phyloP scores from a whole-genome alignment of 2,113 vertebrate genomes.

The Chionis minor region DNA sequence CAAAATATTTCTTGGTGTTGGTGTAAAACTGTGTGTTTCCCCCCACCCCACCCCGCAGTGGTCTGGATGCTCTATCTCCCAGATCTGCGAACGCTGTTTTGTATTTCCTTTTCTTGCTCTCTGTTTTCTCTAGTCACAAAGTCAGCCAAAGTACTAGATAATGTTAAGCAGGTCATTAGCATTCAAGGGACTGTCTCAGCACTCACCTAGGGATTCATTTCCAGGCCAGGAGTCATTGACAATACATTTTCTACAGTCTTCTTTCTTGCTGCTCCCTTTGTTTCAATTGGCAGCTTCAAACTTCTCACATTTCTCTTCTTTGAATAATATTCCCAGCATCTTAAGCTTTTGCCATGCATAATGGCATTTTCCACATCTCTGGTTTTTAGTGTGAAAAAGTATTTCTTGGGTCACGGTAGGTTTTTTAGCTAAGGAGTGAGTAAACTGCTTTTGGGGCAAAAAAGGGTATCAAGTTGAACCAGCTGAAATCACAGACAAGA shows the following conservation, averaged over 20 bases:
- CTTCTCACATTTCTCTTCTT: neutral
- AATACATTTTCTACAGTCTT: conserved; percentile 44
- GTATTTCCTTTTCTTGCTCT: neutral
- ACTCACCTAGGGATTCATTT: conserved; percentile 13
- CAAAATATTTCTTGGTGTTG: neutral
- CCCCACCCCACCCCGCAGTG: too few relatives aligned
- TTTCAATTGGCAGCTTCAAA: conserved; percentile 33
- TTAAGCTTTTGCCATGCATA: neutral
- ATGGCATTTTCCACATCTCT: neutral
- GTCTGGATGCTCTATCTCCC: neutral
- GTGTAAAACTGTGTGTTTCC: neutral
- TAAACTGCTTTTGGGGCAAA: neutral
- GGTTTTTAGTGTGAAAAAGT: neutral
- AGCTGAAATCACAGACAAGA: neutral
- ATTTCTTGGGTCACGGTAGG: neutral
- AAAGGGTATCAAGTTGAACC: neutral
- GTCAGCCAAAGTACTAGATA: neutral
- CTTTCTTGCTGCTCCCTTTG: conserved; percentile 34
- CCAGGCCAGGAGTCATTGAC: conserved; percentile 14
- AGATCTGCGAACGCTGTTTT: neutral
- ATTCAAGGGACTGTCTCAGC: neutral
- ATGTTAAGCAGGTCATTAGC: neutral
- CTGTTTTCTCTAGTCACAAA: neutral
- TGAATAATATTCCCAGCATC: neutral
- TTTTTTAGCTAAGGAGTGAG: neutral